These are phyloP conservation scores for Hycleus phaleratus DNA, from an alignment of 1,140 invertebrate genomes.

Conservation along the genomic window DNA sequence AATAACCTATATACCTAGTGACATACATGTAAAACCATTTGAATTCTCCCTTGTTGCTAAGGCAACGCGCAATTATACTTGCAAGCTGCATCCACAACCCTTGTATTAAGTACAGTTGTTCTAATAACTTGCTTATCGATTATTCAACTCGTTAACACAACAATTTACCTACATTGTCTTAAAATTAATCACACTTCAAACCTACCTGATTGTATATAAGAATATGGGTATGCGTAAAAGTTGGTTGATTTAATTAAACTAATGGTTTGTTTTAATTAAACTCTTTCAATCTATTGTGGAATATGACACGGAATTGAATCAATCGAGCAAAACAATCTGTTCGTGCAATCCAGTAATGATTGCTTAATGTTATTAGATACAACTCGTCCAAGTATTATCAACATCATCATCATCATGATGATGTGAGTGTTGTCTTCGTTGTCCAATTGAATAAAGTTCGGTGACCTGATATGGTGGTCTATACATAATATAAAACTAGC, in stretches of 20 bases:
- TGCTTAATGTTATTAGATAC: slow-evolving; percentile 10
- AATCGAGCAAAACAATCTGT: slow-evolving; percentile 8
- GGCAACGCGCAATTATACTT: slow-evolving; percentile 14
- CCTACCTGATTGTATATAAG: too few species aligned
- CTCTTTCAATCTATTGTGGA: too few species aligned
- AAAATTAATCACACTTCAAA: neutral
- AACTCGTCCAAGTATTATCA: neutral
- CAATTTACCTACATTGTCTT: neutral
- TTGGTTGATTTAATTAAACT: neutral
- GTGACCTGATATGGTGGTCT: neutral
- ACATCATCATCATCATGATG: too few species aligned
- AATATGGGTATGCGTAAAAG: too few species aligned
- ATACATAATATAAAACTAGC: slow-evolving; percentile 2
- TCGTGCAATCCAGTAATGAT: slow-evolving; percentile 10
- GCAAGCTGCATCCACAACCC: neutral
- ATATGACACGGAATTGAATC: slow-evolving; percentile 1
- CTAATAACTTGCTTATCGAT: slow-evolving; percentile 1
- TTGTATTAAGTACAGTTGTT: slow-evolving; percentile 2
- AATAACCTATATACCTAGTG: slow-evolving; percentile 16
- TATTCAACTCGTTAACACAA: neutral
- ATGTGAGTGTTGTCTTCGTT: slow-evolving; percentile 6
- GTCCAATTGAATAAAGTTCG: slow-evolving; percentile 5
- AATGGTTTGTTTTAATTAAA: neutral
- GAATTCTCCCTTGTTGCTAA: slow-evolving; percentile 8
- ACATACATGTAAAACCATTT: slow-evolving; percentile 11